These are phyloP conservation scores for Bryconaethiops microstoma DNA, from an alignment of 2,797 vertebrate genomes.

Conservation along the genomic window DNA sequence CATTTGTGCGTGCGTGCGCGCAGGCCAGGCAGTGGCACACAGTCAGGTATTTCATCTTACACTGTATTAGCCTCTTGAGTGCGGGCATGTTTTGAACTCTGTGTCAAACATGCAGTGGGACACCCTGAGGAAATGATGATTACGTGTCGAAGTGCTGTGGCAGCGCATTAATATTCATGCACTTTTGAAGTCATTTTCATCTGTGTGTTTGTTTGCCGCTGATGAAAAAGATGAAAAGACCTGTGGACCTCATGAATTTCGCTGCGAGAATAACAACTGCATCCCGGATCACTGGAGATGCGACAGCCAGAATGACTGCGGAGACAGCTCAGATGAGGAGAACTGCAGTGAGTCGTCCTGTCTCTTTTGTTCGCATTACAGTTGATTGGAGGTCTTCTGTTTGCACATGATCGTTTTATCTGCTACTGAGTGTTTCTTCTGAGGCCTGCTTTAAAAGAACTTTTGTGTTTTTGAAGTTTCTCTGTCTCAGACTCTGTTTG, in stretches of 20 bases:
- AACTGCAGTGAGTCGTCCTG: slow-evolving; percentile 91
- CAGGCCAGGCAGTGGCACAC: slow-evolving; percentile 45
- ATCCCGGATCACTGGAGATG: slow-evolving; percentile 98
- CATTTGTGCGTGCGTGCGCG: neutral
- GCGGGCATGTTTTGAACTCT: slow-evolving; percentile 72
- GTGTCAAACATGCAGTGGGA: slow-evolving; percentile 70
- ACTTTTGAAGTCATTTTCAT: slow-evolving; percentile 79
- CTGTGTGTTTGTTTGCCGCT: slow-evolving; percentile 77
- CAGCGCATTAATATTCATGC: slow-evolving; percentile 79
- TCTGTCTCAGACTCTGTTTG: slow-evolving; percentile 18
- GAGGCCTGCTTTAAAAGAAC: slow-evolving; percentile 43
- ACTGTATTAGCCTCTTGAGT: slow-evolving; percentile 65
- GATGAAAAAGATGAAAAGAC: slow-evolving; percentile 96
- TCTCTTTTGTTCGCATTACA: slow-evolving; percentile 51
- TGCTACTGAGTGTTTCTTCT: slow-evolving; percentile 43
- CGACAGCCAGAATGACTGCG: slow-evolving; percentile 97
- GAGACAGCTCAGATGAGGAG: slow-evolving; percentile 97
- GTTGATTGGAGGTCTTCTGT: slow-evolving; percentile 49
- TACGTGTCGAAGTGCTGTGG: slow-evolving; percentile 68
- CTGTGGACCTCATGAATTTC: slow-evolving; percentile 97
- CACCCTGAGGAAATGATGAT: slow-evolving; percentile 78
- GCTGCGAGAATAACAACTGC: slow-evolving; percentile 98
- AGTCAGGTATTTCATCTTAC: slow-evolving; percentile 74
- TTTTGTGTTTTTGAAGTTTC: slow-evolving; percentile 44
- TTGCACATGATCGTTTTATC: slow-evolving; percentile 43